These are phyloP conservation scores for Himalopsyche tibetana DNA, from an alignment of 2,888 invertebrate genomes.

Conservation along the genomic window DNA sequence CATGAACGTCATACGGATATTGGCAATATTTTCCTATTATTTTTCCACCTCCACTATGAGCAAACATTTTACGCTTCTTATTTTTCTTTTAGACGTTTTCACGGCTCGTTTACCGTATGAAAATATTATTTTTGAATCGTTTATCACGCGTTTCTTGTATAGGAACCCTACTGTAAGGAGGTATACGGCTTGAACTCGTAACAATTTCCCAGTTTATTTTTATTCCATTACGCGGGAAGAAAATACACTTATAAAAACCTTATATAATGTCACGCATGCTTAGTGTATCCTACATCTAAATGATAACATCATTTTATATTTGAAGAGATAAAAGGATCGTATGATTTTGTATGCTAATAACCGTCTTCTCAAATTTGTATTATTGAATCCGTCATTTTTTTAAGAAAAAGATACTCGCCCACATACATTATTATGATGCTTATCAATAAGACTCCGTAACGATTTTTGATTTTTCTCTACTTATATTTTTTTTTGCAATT, in stretches of 20 bases:
- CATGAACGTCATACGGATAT: constrained; percentile 48
- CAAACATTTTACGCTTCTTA: constrained; percentile 46
- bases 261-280: not conserved
- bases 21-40: constrained; percentile 53
- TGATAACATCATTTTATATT: not conserved
- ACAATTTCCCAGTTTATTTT: constrained; percentile 39
- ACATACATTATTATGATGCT: too few species aligned
- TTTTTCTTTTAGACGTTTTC: constrained; percentile 44
- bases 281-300: not conserved
- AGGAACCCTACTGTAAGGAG: constrained; percentile 21
- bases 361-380: too few species aligned
- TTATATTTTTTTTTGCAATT: not conserved
- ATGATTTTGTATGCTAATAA: too few species aligned
- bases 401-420: too few species aligned
- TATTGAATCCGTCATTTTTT: too few species aligned
- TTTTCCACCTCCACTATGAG: constrained; percentile 47
- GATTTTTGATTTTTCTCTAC: too few species aligned
- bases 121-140: constrained; percentile 49
- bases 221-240: constrained; percentile 14
- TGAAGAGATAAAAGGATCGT: too few species aligned
- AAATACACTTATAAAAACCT: constrained; percentile 11
- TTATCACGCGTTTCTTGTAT: constrained; percentile 27
- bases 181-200: constrained; percentile 27
- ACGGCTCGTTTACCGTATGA: constrained; percentile 47
- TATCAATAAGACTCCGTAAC: too few species aligned